Evolutionary conservation across 2,113 vertebrate genomes (phyloP).

Genomic region (Megatriorchis doriae): DNA sequence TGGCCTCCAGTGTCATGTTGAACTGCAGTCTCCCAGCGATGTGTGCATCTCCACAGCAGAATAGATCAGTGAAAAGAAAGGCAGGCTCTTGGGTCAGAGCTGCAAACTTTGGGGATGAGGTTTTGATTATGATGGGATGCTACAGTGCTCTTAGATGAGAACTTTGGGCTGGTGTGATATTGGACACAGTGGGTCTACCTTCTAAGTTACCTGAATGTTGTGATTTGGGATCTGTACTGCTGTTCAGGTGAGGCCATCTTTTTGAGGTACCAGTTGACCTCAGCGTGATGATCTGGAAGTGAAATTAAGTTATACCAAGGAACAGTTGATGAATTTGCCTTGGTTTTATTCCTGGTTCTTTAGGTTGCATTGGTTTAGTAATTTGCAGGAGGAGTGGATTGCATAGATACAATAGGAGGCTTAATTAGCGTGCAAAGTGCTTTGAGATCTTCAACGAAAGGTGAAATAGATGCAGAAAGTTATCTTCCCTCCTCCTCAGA

Average conservation of each 20-base stretch:
- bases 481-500: background rate
- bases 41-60: background rate
- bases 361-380: background rate
- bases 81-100: background rate
- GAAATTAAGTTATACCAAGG: background rate
- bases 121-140: background rate
- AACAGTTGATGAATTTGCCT: background rate
- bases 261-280: background rate
- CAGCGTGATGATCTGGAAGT: background rate
- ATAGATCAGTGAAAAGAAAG: background rate
- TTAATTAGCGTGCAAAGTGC: constrained; percentile 47
- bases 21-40: background rate
- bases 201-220: too few species aligned
- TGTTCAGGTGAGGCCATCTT: background rate
- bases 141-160: background rate
- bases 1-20: rapidly evolving
- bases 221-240: background rate
- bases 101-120: background rate
- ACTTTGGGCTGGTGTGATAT: background rate
- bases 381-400: background rate
- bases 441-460: constrained; percentile 23
- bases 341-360: background rate
- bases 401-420: background rate
- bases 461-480: constrained; percentile 28
- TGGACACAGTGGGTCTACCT: background rate